phyloP scores from a whole-genome alignment of 1,140 invertebrate genomes.

The Drosophila grimshawi region DNA sequence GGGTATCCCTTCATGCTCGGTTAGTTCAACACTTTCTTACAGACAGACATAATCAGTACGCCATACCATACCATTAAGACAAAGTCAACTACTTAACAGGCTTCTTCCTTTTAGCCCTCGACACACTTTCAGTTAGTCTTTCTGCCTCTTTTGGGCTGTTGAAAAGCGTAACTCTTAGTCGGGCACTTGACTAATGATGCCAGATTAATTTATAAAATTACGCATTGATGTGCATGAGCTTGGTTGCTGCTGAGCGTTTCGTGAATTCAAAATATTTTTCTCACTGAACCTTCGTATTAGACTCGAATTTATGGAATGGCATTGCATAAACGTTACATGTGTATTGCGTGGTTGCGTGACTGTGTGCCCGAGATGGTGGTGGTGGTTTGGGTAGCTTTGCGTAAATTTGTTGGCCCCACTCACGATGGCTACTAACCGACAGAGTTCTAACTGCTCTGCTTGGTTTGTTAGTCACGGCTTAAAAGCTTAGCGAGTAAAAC shows the following conservation, averaged over 20 bases:
- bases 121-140: too few species aligned
- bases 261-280: not conserved
- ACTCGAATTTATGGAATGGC: slow-evolving; percentile 1
- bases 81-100: too few species aligned
- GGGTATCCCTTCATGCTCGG: too few species aligned
- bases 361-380: not conserved
- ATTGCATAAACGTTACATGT: not conserved
- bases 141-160: too few species aligned
- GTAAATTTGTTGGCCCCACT: slow-evolving; percentile 1
- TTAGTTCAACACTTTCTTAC: too few species aligned
- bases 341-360: not conserved
- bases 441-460: slow-evolving; percentile 18
- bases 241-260: not conserved
- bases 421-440: slow-evolving; percentile 4
- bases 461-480: slow-evolving; percentile 67
- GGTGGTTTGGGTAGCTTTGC: not conserved
- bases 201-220: too few species aligned
- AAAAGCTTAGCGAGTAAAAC: slow-evolving; percentile 80
- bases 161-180: too few species aligned
- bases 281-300: not conserved
- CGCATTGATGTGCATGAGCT: too few species aligned
- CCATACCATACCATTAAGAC: too few species aligned
- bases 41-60: too few species aligned
- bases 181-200: too few species aligned
- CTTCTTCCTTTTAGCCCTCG: too few species aligned